Conservation (phyloP, 2,113 vertebrate species). For the Hystrix brachyura region DNA sequence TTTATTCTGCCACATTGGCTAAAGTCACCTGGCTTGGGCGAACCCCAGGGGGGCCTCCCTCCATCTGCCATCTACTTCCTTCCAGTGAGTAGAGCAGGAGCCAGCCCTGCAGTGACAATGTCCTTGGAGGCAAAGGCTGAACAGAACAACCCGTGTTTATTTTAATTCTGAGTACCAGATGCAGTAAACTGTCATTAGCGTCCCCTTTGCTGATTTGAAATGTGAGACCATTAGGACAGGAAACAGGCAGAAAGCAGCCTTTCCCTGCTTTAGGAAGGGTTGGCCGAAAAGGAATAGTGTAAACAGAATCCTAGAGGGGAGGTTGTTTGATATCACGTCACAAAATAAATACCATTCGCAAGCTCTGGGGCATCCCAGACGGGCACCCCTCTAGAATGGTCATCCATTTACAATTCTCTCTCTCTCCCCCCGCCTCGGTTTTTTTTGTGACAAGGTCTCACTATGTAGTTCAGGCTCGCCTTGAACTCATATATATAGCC, state of each 20-base stretch:
- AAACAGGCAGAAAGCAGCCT: constrained; percentile 56
- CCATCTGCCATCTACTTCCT: neutral
- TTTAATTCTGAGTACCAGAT: constrained; percentile 31
- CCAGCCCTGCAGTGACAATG: neutral
- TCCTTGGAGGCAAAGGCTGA: neutral
- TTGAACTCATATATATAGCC: neutral
- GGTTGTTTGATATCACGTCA: constrained; percentile 3
- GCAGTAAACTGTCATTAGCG: constrained; percentile 30
- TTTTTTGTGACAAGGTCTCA: neutral
- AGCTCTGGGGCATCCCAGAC: neutral
- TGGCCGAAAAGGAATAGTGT: neutral
- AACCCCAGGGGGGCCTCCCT: neutral
- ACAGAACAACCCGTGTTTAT: neutral
- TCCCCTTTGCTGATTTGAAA: constrained; percentile 8
- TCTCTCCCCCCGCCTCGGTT: neutral
- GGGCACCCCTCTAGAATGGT: neutral
- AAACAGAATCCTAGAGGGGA: neutral
- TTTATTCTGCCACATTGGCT: neutral
- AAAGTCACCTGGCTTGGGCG: neutral
- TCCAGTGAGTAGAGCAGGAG: neutral
- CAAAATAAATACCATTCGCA: constrained; percentile 22
- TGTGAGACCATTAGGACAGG: constrained; percentile 35
- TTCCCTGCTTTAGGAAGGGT: constrained; percentile 37
- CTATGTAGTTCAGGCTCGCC: neutral
- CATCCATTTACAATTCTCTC: neutral